phyloP scores from a whole-genome alignment of 1,140 invertebrate species.

The Dendroctonus ponderosae region DNA sequence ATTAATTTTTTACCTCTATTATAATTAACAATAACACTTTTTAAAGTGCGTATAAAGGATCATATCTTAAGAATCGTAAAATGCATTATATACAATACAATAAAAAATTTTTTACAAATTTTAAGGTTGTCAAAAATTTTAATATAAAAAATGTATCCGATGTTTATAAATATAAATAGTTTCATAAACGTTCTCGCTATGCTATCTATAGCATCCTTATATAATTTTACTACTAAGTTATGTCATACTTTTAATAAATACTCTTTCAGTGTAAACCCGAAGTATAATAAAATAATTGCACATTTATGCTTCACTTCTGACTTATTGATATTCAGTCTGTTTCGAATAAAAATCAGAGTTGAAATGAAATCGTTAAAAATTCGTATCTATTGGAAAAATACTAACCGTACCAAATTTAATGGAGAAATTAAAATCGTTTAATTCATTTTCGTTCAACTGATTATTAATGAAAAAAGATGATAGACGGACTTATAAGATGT shows the following conservation, averaged over 20 bases:
- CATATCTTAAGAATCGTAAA: background rate
- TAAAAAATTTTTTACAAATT: background rate
- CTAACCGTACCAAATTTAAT: background rate
- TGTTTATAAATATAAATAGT: no score
- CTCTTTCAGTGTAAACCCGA: background rate
- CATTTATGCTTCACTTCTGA: slow-evolving; percentile 11
- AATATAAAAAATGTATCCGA: background rate
- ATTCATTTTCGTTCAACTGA: no score
- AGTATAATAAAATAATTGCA: slow-evolving; percentile 13
- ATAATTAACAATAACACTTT: background rate
- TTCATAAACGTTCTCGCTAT: no score
- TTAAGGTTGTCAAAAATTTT: background rate
- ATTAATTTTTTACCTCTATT: background rate
- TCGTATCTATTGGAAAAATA: no score
- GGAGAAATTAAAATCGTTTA: background rate
- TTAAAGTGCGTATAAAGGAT: background rate
- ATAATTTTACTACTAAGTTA: background rate
- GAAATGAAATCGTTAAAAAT: no score
- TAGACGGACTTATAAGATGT: no score
- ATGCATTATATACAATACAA: background rate
- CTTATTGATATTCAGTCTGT: slow-evolving; percentile 8
- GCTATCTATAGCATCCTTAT: background rate
- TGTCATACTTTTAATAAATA: slow-evolving; percentile 8
- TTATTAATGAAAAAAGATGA: no score
- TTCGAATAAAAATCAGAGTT: slow-evolving; percentile 1